A percentile compares a stretch with the other conserved stretches of the same genome.
Evolutionary conservation across 2,888 invertebrate genomes (phyloP).

Genomic region (Digitonthophagus gazella): DNA sequence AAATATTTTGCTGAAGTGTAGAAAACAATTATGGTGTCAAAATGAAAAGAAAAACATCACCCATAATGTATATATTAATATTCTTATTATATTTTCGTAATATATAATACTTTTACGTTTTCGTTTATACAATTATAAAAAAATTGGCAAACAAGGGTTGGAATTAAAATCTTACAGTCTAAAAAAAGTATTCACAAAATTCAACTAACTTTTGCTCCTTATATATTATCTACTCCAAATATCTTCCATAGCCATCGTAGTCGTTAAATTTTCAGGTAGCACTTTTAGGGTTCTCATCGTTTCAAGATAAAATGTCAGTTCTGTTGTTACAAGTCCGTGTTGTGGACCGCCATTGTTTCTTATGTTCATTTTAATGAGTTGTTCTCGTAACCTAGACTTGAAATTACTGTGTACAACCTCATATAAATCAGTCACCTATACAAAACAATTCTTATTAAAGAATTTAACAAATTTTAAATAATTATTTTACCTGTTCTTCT

Average conservation of each 20-base stretch:
- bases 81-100: not conserved
- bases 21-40: too few relatives aligned
- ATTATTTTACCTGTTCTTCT: slow-evolving; percentile 62
- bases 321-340: slow-evolving; percentile 91
- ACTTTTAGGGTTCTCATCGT: slow-evolving; percentile 79
- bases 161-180: slow-evolving; percentile 26
- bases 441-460: slow-evolving; percentile 27
- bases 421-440: slow-evolving; percentile 49
- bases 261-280: slow-evolving; percentile 69
- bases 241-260: slow-evolving; percentile 76
- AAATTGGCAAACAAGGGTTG: slow-evolving; percentile 27
- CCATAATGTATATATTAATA: not conserved
- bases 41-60: not conserved
- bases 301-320: slow-evolving; percentile 86
- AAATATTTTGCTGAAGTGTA: too few relatives aligned
- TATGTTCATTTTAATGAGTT: slow-evolving; percentile 82
- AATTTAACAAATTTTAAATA: not conserved
- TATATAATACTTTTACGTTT: slow-evolving; percentile 4
- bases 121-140: slow-evolving; percentile 23
- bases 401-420: slow-evolving; percentile 79
- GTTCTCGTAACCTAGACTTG: slow-evolving; percentile 81
- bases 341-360: slow-evolving; percentile 95
- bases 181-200: slow-evolving; percentile 28
- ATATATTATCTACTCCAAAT: slow-evolving; percentile 70
- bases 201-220: slow-evolving; percentile 18